Evolutionary conservation across 2,113 vertebrate genomes (phyloP).

Genomic region (Orthochromis malagaraziensis): DNA sequence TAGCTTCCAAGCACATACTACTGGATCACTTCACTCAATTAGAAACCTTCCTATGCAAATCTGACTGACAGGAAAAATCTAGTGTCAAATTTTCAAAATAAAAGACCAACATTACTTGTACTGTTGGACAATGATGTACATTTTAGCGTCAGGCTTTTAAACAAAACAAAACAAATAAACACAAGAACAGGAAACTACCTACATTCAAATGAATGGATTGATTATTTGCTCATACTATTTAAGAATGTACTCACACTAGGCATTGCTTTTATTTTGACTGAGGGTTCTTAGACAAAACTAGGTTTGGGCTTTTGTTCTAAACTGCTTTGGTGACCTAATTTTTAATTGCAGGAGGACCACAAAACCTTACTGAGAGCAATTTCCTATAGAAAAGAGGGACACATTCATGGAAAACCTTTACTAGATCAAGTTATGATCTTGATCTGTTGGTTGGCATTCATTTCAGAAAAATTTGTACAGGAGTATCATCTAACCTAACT

Average conservation of each 20-base stretch:
- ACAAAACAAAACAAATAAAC: neutral
- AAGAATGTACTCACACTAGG: neutral
- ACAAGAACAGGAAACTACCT: neutral
- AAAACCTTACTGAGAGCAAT: neutral
- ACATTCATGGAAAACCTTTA: neutral
- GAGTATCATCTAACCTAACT: neutral
- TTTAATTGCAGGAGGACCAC: neutral
- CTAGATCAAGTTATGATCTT: neutral
- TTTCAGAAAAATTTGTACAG: neutral
- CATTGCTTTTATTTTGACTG: neutral
- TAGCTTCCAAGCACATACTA: neutral
- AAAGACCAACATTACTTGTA: neutral
- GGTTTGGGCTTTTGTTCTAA: neutral
- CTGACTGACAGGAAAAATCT: neutral
- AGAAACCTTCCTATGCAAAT: rapidly evolving
- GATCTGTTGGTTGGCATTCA: neutral
- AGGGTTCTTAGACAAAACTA: neutral
- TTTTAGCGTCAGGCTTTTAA: neutral
- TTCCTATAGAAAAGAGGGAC: neutral
- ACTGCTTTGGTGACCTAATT: neutral
- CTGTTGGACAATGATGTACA: neutral
- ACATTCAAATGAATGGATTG: neutral
- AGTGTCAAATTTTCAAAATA: neutral
- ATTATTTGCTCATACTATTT: neutral
- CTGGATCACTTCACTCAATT: neutral